These are phyloP conservation scores for Cephus sareptanus DNA, from an alignment of 2,888 invertebrate species.

Conservation along the genomic window DNA sequence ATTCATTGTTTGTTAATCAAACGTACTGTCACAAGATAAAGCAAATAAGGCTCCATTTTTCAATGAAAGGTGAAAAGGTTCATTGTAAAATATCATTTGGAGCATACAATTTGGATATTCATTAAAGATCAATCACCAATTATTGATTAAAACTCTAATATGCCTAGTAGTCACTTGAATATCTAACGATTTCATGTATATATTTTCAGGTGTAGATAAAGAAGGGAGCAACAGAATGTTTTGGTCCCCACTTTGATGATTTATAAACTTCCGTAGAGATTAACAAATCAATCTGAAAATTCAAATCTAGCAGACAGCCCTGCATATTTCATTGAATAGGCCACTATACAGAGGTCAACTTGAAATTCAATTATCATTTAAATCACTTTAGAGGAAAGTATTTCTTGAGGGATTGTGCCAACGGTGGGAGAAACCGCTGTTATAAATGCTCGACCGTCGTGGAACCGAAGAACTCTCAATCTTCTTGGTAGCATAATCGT, in stretches of 20 bases:
- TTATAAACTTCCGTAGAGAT: not conserved
- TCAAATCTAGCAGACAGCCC: not conserved
- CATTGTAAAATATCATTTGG: too few species aligned
- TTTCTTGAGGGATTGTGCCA: not conserved
- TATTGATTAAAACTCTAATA: too few species aligned
- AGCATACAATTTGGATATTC: too few species aligned
- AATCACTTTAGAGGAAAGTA: conserved; percentile 31
- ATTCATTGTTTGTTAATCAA: not conserved
- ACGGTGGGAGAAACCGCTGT: conserved; percentile 19
- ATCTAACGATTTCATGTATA: not conserved
- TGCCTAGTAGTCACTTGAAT: too few species aligned
- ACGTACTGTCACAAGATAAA: not conserved
- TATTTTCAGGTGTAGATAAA: not conserved
- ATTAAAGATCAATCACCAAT: not conserved
- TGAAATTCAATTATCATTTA: conserved; percentile 33
- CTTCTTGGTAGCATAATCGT: not conserved
- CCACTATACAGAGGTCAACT: conserved; percentile 26
- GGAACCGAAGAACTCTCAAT: not conserved
- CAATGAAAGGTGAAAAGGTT: not conserved
- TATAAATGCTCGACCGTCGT: conserved; percentile 29
- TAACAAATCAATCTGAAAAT: not conserved
- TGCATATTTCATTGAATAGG: conserved; percentile 13
- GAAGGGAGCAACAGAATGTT: not conserved
- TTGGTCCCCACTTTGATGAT: not conserved
- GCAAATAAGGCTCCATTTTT: not conserved